Evolutionary conservation across 2,797 vertebrate species (phyloP), one percentile per base, ranked within the genome.

Genomic region (Cuniculus paca): DNA sequence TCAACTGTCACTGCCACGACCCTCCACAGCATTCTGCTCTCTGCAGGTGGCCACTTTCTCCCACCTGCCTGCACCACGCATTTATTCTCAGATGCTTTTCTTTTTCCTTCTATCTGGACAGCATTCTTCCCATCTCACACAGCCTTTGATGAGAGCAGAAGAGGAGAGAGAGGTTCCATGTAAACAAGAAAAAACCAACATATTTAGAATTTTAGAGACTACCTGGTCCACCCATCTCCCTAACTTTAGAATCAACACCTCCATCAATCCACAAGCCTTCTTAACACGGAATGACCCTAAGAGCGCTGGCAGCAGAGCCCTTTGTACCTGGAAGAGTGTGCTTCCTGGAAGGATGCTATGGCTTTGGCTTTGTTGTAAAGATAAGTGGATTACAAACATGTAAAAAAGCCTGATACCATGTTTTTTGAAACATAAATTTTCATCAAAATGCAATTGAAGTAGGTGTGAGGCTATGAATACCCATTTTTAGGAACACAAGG

Each of bases 211-310:
- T 17, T 39, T 1, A 20, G 91, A 80, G 48, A 36, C 36, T 5
- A 0, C 74, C 54, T 12, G 2, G 70, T 52, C 70, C 28, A n/a
- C 82, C 54, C 54, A 14, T 19, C 5, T 52, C 42, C 65, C 10
- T 3, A 16, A 60, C 39, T 77, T 63, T 16, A 26, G 52, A 58
- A 39, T 22, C 65, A 79, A 39, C 58, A 87, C 0, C 90, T n/a
- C 0, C 1, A 0, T 6, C 48, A 58, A 61, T 28, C 42, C 75
- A 50, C 31, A 39, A 42, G 72, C 26, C 26, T 45, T 11, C 50
- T 65, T 48, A 61, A 17, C 6, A 1, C 1, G 54, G 8, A 5
- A 2, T 4, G 31, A 17, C 16, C 2, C 7, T 1, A 36, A n/a
- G 56, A 28, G 42, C 10, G 26, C 24, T 56, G 78, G 24, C 48